Evolutionary conservation across 2,888 invertebrate genomes (phyloP), one percentile per base, ranked within the genome.

Genomic region (Siphonodentalium dalli): DNA sequence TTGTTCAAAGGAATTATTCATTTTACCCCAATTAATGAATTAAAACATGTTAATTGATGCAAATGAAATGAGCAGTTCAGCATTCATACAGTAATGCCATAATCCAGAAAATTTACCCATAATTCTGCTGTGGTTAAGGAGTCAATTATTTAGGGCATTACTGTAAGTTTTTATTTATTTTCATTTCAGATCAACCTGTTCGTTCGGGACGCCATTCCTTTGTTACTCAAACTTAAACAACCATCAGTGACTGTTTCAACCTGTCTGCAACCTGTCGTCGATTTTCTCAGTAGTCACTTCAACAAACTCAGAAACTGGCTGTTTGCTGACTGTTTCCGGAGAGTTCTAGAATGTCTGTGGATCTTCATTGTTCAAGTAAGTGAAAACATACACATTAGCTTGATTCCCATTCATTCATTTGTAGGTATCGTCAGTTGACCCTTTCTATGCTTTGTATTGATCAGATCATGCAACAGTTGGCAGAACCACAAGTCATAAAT

Each of bases 291-390:
- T 5, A 62, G 54, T 21, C 69, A 75, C 54, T 54, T 75, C 23
- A 56, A 56, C n/a, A 51, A 58, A 4, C 57, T 75, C 34, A 60
- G 62, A 29, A 49, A 51, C 9, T 74, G 75, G 75, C 55, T 75
- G 27, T 74, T 74, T 54, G 46, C 47, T 18, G 67, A 66, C 29
- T 62, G 64, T 39, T 73, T 64, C 46, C 51, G 54, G 7, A 44
- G 66, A n/a, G 66, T 72, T 18, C 53, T 69, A 11, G 69, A 72
- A 29, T 66, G 65, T 51, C 56, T 75, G 7, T 75, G 75, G 75
- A 65, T 70, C 7, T 69, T 70, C 27, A 69, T 74, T 33, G 73
- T 73, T 0, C 66, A 71, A 66, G 75, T 75, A 55, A n/a, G n/a
- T n/a, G n/a, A n/a, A n/a, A 4, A 38, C 15, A 38, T 37, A 9